phyloP scores from a whole-genome alignment of 2,888 invertebrate species.

The Synanthedon tipuliformis region DNA sequence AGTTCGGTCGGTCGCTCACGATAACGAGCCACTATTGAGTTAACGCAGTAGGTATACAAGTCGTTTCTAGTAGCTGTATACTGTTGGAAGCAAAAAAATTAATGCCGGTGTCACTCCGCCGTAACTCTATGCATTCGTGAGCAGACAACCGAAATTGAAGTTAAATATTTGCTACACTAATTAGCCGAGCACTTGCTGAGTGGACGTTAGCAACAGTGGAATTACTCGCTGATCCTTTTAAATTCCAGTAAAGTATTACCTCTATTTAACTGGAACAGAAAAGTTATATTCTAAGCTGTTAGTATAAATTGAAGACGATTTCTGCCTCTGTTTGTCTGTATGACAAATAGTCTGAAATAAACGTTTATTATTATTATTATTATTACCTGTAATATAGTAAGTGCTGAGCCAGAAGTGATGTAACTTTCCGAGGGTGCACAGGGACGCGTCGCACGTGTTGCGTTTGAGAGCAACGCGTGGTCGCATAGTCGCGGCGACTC shows the following conservation, averaged over 20 bases:
- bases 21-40: background rate
- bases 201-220: background rate
- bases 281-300: too few species aligned
- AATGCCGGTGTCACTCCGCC: background rate
- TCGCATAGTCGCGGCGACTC: constrained; percentile 81
- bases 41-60: background rate
- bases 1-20: background rate
- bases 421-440: constrained; percentile 81
- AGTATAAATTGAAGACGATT: too few species aligned
- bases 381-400: constrained; percentile 77
- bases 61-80: background rate
- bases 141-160: constrained; percentile 21
- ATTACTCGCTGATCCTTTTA: background rate
- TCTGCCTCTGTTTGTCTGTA: too few species aligned
- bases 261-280: too few species aligned
- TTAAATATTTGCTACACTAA: constrained; percentile 38
- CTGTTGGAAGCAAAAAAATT: background rate
- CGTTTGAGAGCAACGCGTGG: constrained; percentile 78
- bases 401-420: constrained; percentile 79
- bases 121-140: constrained; percentile 20
- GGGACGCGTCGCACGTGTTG: constrained; percentile 77
- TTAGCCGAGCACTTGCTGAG: constrained; percentile 20
- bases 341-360: too few species aligned
- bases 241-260: background rate
- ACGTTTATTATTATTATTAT: constrained; percentile 1